Base-by-base conservation (phyloP, 37 sponge, comb jelly and placozoan genomes). In the Hormiphora californensis region DNA sequence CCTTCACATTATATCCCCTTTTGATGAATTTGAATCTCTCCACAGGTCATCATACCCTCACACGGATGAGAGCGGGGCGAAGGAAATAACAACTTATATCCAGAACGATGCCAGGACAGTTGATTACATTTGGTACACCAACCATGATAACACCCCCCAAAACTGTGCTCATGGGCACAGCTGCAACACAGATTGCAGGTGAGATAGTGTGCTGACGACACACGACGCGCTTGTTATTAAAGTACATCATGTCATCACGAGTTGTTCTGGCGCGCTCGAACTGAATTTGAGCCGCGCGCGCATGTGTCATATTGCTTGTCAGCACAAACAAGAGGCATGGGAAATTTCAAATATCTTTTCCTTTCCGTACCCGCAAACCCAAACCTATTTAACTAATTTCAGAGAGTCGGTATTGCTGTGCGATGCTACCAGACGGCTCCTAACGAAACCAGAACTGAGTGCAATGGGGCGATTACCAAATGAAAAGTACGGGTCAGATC, bases 81-180 rank as follows among this genome's bases (percentile, higher is more conserved):
- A 73, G 25, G 81, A 73, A 33, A 36, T 73, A 3, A 73, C 81
- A 4, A 73, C 81, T 0, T 73, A 73, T 36, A 73, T 73, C 2
- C 81, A 73, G 46, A 73, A 73, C 23, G 81, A 73, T 19, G 41
- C 81, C 22, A 21, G 81, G 1, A 73, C 81, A 5, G 81, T 73
- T 1, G 81, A 73, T 28, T 73, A 73, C 81, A 73, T 73, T 17
- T 73, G 81, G 81, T 73, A 73, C 81, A 73, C 46, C 43, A 73
- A 73, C 81, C 81, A 73, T 40, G 81, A 73, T 28, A 73, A 73
- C 44, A 40, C 81, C 12, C 81, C 41, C 27, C 81, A 73, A 28
- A 73, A 73, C 46, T 73, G 81, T 30, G 81, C 81, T 32, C 81
- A 73, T 28, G 81, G 81, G 7, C 81, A 73, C 44, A 36, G 46